Evolutionary conservation across 2,888 invertebrate genomes (phyloP).

Genomic region (Corythucha ciliata): DNA sequence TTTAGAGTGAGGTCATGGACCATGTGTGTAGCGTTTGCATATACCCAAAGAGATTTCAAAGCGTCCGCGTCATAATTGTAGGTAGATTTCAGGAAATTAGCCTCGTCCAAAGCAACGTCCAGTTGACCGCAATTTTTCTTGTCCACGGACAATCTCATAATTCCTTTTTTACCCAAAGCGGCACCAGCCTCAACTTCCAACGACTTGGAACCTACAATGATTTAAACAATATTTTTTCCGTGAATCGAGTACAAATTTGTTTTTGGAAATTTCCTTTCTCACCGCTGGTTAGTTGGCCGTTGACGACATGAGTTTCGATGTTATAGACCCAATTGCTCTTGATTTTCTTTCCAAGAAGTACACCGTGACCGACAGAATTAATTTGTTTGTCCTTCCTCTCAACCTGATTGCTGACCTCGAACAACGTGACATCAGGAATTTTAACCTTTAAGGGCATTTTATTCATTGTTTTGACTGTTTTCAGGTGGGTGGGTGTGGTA

Average conservation of each 20-base stretch:
- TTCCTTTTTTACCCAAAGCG: conserved; percentile 27
- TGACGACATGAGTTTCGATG: conserved; percentile 8
- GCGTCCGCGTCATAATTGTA: conserved; percentile 53
- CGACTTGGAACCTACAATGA: conserved; percentile 22
- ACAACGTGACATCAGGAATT: conserved; percentile 28
- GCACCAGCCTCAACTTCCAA: conserved; percentile 24
- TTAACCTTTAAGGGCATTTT: conserved; percentile 19
- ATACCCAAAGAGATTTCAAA: conserved; percentile 49
- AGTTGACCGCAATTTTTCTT: conserved; percentile 51
- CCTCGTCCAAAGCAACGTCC: conserved; percentile 51
- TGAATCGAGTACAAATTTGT: conserved; percentile 10
- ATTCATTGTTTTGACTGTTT: background rate
- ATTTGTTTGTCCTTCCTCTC: too few species aligned
- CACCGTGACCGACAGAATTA: too few species aligned
- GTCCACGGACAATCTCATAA: conserved; percentile 44
- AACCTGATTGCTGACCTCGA: too few species aligned
- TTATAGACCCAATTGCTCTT: too few species aligned
- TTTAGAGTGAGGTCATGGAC: background rate
- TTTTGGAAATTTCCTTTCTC: too few species aligned
- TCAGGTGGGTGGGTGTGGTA: background rate
- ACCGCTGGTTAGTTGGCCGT: conserved; percentile 20
- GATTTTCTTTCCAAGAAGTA: too few species aligned
- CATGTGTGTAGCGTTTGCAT: conserved; percentile 34
- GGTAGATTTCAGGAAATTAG: conserved; percentile 55
- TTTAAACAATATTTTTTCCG: conserved; percentile 18